Conservation (phyloP, 2,888 invertebrate species). For the Crocallis elinguaria region DNA sequence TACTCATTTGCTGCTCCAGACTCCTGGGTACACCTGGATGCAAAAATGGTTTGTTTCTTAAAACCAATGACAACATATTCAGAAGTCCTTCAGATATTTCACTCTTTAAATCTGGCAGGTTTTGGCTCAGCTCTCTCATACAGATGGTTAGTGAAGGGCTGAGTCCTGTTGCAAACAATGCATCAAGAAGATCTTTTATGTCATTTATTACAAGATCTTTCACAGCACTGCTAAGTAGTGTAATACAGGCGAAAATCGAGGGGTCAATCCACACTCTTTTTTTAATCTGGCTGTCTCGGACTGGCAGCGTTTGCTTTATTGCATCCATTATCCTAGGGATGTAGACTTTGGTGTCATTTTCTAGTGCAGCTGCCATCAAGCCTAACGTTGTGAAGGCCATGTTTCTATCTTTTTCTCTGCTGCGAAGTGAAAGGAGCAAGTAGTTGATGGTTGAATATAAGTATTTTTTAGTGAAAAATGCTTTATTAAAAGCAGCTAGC, state of each 20-base stretch:
- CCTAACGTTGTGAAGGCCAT: slow-evolving; percentile 96
- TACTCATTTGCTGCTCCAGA: slow-evolving; percentile 79
- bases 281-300: slow-evolving; percentile 90
- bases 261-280: slow-evolving; percentile 91
- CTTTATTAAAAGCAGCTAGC: slow-evolving; percentile 96
- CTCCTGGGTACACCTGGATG: slow-evolving; percentile 92
- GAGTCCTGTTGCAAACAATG: slow-evolving; percentile 96
- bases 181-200: slow-evolving; percentile 93
- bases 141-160: slow-evolving; percentile 96
- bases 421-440: slow-evolving; percentile 89
- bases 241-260: slow-evolving; percentile 96
- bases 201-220: slow-evolving; percentile 90
- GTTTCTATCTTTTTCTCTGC: slow-evolving; percentile 93
- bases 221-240: slow-evolving; percentile 94
- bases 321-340: slow-evolving; percentile 94
- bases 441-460: slow-evolving; percentile 90
- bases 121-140: slow-evolving; percentile 94
- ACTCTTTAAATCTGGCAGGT: slow-evolving; percentile 93
- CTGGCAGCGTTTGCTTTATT: slow-evolving; percentile 90
- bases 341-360: slow-evolving; percentile 91
- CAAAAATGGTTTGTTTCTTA: slow-evolving; percentile 94
- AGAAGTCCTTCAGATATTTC: slow-evolving; percentile 97
- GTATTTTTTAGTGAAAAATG: slow-evolving; percentile 91
- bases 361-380: slow-evolving; percentile 94
- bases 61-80: slow-evolving; percentile 94